Evolutionary conservation across 2,888 invertebrate genomes (phyloP), one percentile per base, ranked within the genome.

Genomic region (Lepidochrysops patricia): DNA sequence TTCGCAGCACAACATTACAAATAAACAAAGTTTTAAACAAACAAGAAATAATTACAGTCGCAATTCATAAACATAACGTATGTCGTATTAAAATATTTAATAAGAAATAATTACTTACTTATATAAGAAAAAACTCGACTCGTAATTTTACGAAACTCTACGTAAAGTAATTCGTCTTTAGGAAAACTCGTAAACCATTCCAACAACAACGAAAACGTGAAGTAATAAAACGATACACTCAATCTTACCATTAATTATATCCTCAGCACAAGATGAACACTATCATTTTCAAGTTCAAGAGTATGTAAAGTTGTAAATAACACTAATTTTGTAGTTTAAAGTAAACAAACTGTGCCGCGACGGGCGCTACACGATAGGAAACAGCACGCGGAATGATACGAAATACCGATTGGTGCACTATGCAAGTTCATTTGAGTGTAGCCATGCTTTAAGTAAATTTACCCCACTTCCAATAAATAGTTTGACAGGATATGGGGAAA

Each of bases 101-200:
- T n/a, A n/a, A n/a, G n/a, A n/a, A n/a, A n/a, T n/a, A n/a, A n/a
- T n/a, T n/a, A n/a, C n/a, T n/a, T n/a, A 54, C 29, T 15, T 29
- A 32, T 1, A 29, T 25, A 54, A 54, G 23, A 32, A n/a, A n/a
- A n/a, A n/a, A n/a, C n/a, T n/a, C n/a, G n/a, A n/a, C n/a, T n/a
- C n/a, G n/a, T 54, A 29, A 54, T 52, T 52, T 7, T 15, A 52
- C 29, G 12, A 50, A 54, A 32, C 54, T 54, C 54, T 29, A 29
- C 32, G 19, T 54, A 54, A 52, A 54, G 54, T 54, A 32, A 15
- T 54, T 32, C 54, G 54, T 54, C 54, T 54, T 54, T 54, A 32
- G 27, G 54, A 54, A 54, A 54, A 54, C 54, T 54, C 54, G 29
- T 54, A 54, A 54, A 54, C 54, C 54, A 54, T 54, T 29, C 32